phyloP scores from a whole-genome alignment of 2,797 vertebrate species.

The Poecilia velifera region DNA sequence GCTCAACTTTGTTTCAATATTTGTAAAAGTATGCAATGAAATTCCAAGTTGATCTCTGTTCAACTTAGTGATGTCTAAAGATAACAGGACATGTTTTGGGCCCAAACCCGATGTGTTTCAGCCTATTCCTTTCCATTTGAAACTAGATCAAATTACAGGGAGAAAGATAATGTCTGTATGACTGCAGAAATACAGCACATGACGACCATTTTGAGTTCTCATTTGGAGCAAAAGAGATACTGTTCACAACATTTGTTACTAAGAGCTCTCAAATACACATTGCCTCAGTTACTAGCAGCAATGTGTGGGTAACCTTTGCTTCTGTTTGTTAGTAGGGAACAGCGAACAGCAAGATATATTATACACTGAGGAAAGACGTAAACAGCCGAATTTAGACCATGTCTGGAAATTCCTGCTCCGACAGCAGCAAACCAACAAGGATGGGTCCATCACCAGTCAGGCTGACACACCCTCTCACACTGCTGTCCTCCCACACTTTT shows the following conservation, averaged over 20 bases:
- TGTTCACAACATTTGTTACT: not conserved
- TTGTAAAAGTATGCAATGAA: not conserved
- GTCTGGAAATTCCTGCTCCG: slow-evolving; percentile 32
- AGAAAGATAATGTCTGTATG: not conserved
- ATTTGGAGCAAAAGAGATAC: not conserved
- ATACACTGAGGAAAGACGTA: slow-evolving; percentile 35
- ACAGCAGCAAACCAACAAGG: slow-evolving; percentile 45
- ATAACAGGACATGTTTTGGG: not conserved
- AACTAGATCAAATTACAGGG: not conserved
- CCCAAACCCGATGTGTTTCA: not conserved
- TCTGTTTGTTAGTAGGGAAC: slow-evolving; percentile 38
- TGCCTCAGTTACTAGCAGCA: not conserved
- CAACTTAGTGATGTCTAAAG: not conserved
- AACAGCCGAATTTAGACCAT: slow-evolving; percentile 33
- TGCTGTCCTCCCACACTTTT: slow-evolving; percentile 61
- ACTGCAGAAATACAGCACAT: not conserved
- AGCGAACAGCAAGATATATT: slow-evolving; percentile 50
- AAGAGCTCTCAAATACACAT: no score
- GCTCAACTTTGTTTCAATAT: not conserved
- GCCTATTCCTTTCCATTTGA: not conserved
- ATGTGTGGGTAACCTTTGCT: not conserved
- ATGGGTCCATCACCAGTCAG: slow-evolving; percentile 49
- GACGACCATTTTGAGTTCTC: not conserved
- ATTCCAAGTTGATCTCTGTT: not conserved
- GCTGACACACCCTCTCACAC: slow-evolving; percentile 58